These are phyloP conservation scores for Ectropis grisescens DNA, from an alignment of 1,140 invertebrate genomes.

Conservation along the genomic window DNA sequence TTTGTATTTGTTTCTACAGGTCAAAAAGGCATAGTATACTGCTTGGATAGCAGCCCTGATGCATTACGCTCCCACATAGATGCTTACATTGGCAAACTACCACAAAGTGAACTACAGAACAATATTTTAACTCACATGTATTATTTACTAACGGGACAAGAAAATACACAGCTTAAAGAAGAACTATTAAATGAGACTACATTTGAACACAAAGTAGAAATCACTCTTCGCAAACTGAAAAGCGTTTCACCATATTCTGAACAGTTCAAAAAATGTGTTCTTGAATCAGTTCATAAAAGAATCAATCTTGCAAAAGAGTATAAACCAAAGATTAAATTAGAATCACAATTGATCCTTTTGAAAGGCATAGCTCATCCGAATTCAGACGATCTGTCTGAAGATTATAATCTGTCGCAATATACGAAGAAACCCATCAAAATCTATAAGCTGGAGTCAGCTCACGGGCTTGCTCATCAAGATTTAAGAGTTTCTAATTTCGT, in stretches of 20 bases:
- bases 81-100: neutral
- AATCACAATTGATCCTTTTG: slow-evolving; percentile 16
- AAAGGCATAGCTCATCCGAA: slow-evolving; percentile 11
- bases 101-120: neutral
- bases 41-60: slow-evolving; percentile 3
- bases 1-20: neutral
- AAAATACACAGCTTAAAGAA: slow-evolving; percentile 2
- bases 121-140: slow-evolving; percentile 3
- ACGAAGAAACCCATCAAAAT: slow-evolving; percentile 9
- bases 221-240: slow-evolving; percentile 12
- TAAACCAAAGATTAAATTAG: slow-evolving; percentile 11
- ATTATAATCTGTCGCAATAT: slow-evolving; percentile 17
- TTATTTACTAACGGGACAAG: slow-evolving; percentile 8
- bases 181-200: too few relatives aligned
- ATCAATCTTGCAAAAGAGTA: slow-evolving; percentile 9
- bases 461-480: slow-evolving; percentile 8
- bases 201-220: slow-evolving; percentile 1
- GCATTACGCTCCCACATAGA: neutral
- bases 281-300: slow-evolving; percentile 12
- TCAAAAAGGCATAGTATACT: neutral
- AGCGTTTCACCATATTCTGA: slow-evolving; percentile 7
- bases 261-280: slow-evolving; percentile 11
- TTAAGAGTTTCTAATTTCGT: slow-evolving; percentile 12
- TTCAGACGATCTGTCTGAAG: slow-evolving; percentile 2
- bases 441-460: slow-evolving; percentile 7